Evolutionary conservation across 2,113 vertebrate genomes (phyloP).

Genomic region (Seriola dumerili): DNA sequence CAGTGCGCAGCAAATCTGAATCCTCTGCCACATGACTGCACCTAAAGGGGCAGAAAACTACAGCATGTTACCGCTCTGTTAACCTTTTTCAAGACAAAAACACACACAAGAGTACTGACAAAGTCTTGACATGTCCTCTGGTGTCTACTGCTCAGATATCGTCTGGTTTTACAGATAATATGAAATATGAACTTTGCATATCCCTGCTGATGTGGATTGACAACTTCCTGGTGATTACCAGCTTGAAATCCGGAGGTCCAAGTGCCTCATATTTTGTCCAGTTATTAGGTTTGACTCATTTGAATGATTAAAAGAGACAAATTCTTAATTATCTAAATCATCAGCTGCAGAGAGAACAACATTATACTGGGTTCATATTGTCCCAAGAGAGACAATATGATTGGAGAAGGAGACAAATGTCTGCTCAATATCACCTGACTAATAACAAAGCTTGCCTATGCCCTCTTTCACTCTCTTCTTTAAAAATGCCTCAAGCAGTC

Average conservation of each 20-base stretch:
- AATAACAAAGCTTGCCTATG: constrained; percentile 37
- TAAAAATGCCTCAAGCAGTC: constrained; percentile 72
- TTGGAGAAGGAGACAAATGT: constrained; percentile 28
- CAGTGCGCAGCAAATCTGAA: constrained; percentile 84
- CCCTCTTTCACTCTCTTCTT: constrained; percentile 53
- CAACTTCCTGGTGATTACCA: constrained; percentile 42
- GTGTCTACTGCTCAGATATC: constrained; percentile 2
- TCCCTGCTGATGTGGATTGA: constrained; percentile 29
- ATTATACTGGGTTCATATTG: constrained; percentile 10
- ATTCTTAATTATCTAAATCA: constrained; percentile 20
- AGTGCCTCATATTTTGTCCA: constrained; percentile 6
- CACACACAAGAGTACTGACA: neutral
- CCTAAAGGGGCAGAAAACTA: constrained; percentile 77
- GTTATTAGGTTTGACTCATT: neutral
- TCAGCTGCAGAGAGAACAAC: constrained; percentile 21
- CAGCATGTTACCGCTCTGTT: constrained; percentile 47
- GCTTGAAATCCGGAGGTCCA: constrained; percentile 11
- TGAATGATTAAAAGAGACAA: constrained; percentile 21
- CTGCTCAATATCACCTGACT: constrained; percentile 78
- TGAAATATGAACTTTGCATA: constrained; percentile 15
- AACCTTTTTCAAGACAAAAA: constrained; percentile 25
- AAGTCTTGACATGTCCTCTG: constrained; percentile 15
- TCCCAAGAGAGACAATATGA: constrained; percentile 18
- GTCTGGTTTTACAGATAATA: neutral
- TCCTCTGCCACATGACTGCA: constrained; percentile 85